These are phyloP conservation scores for Epirrita christyi DNA, from an alignment of 2,888 invertebrate species.

Conservation along the genomic window DNA sequence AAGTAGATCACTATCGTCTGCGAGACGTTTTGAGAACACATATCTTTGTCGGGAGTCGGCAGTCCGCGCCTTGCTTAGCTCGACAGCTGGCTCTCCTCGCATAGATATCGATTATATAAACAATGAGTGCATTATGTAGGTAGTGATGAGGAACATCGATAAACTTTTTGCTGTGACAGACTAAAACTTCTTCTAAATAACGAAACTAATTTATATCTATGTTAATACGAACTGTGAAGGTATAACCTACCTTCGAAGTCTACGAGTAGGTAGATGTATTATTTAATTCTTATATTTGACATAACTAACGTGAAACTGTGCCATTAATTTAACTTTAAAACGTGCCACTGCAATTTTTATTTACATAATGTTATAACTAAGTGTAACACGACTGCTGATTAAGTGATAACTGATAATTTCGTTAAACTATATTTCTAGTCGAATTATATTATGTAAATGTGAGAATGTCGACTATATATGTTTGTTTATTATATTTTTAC, in stretches of 20 bases:
- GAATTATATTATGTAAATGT: slow-evolving; percentile 64
- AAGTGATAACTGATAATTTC: slow-evolving; percentile 79
- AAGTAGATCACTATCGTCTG: slow-evolving; percentile 42
- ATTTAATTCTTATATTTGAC: slow-evolving; percentile 74
- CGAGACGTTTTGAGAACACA: slow-evolving; percentile 60
- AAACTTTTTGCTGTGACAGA: slow-evolving; percentile 29
- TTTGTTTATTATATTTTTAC: slow-evolving; percentile 56
- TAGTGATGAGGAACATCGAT: slow-evolving; percentile 45
- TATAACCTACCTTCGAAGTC: slow-evolving; percentile 55
- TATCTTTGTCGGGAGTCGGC: slow-evolving; percentile 59
- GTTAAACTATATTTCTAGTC: slow-evolving; percentile 81
- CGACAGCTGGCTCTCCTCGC: slow-evolving; percentile 42
- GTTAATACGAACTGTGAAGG: slow-evolving; percentile 43
- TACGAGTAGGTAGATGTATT: slow-evolving; percentile 65
- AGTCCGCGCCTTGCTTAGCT: slow-evolving; percentile 51
- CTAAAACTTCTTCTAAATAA: slow-evolving; percentile 43
- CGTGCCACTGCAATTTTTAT: slow-evolving; percentile 80
- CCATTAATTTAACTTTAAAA: slow-evolving; percentile 83
- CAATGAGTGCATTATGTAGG: slow-evolving; percentile 49
- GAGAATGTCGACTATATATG: slow-evolving; percentile 69
- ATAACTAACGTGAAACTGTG: slow-evolving; percentile 84
- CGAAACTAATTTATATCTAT: slow-evolving; percentile 37
- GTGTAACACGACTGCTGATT: slow-evolving; percentile 81
- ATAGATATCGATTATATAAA: slow-evolving; percentile 53
- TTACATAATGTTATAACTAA: slow-evolving; percentile 65